Base-by-base conservation (phyloP, 2,797 vertebrate genomes). In the Cryptoprocta ferox region DNA sequence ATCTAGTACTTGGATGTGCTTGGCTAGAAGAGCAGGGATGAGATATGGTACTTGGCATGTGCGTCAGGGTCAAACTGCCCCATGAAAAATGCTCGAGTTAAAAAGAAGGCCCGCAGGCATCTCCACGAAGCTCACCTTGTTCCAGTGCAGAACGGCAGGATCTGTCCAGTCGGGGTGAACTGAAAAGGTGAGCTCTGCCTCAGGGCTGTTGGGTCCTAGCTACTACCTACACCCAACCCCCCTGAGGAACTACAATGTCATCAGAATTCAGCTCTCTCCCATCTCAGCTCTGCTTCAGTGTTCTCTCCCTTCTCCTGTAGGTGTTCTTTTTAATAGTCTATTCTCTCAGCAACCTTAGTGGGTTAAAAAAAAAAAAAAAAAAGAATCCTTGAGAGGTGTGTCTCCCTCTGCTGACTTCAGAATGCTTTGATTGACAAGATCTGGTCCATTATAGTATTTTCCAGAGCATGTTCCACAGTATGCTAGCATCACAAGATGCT, bases 1-100 rank as follows among this genome's bases (percentile, higher is more conserved):
- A 91, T 96, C 91, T 91, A 37, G 83, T 84, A 59, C 94, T 39
- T 83, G 68, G 45, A 63, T 96, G 39, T 86, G 53, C 75, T 96
- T 13, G 71, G 70, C 86, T 35, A 56, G 59, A 94, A 94, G 63
- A 91, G 50, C 19, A 50, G 70, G 81, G 89, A 61, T 8, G 70
- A 89, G 35, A 18, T 73, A 11, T 3, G 19, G 86, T 88, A 89
- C 89, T 89, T 91, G 75, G 75, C 19, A 9, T 6, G 8, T 0
- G 19, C 16, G 8, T 65, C 90, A 85, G 65, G 79, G 63, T 95
- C 94, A 93, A 0, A 81, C 35, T 97, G 94, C 37, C 91, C 70
- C 63, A 6, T 48, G 56, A 63, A 48, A 85, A 32, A 70, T n/a
- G 30, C 26, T 76, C 81, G 70, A 91, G 35, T 85, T 71, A 37